phyloP scores from a whole-genome alignment of 2,888 invertebrate genomes.

The Salpingus planirostris region DNA sequence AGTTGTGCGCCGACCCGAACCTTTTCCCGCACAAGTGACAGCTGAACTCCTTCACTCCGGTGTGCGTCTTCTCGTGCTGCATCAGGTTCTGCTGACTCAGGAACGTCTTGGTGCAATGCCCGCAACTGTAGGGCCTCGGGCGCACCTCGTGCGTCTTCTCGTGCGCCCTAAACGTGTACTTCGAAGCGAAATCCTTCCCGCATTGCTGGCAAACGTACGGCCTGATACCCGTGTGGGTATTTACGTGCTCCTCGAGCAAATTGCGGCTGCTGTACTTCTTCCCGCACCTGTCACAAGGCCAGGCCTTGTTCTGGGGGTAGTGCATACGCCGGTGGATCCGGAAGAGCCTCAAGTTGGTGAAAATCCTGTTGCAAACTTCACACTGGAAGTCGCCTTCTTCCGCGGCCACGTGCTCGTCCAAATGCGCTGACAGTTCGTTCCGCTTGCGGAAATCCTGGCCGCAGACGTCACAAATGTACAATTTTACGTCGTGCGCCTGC shows the following conservation, averaged over 20 bases:
- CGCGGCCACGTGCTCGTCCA: constrained; percentile 53
- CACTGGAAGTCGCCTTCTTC: constrained; percentile 58
- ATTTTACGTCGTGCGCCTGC: constrained; percentile 49
- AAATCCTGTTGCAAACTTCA: constrained; percentile 53
- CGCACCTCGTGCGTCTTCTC: constrained; percentile 62
- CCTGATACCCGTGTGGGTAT: constrained; percentile 58
- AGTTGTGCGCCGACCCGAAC: constrained; percentile 68
- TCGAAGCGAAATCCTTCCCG: constrained; percentile 67
- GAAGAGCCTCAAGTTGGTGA: constrained; percentile 51
- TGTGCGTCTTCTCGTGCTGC: constrained; percentile 68
- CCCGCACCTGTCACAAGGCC: constrained; percentile 56
- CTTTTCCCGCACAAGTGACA: constrained; percentile 67
- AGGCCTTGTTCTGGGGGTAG: constrained; percentile 51
- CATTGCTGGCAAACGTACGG: constrained; percentile 60
- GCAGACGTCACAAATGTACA: constrained; percentile 65
- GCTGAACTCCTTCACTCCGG: constrained; percentile 59
- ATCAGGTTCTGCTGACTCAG: constrained; percentile 66
- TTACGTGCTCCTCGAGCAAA: constrained; percentile 62
- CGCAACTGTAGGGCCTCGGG: constrained; percentile 61
- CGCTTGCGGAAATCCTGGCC: constrained; percentile 55
- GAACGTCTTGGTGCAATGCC: constrained; percentile 62
- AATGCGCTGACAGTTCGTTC: constrained; percentile 54
- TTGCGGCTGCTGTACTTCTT: constrained; percentile 62
- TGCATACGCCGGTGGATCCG: constrained; percentile 58
- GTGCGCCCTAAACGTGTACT: constrained; percentile 67